These are phyloP conservation scores for Apocheima hispidaria DNA, from an alignment of 2,888 invertebrate genomes.

Conservation along the genomic window DNA sequence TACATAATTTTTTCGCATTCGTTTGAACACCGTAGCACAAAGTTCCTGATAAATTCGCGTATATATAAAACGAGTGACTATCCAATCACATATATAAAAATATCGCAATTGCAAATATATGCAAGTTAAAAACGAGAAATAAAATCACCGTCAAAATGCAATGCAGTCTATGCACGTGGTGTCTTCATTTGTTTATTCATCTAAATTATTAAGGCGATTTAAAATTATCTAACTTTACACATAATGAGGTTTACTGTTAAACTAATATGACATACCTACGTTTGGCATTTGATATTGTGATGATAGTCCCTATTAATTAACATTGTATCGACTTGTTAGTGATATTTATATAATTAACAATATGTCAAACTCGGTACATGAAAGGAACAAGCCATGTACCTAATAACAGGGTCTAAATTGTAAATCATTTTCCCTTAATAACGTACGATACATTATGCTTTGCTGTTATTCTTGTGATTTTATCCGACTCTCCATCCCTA, in stretches of 20 bases:
- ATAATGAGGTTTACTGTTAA: constrained; percentile 76
- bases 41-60: constrained; percentile 58
- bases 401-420: constrained; percentile 27
- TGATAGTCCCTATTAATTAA: constrained; percentile 43
- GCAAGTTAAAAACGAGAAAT: constrained; percentile 58
- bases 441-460: constrained; percentile 76
- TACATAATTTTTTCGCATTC: constrained; percentile 32
- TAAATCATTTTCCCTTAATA: constrained; percentile 38
- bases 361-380: constrained; percentile 21
- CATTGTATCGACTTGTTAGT: constrained; percentile 29
- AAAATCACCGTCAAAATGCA: constrained; percentile 78
- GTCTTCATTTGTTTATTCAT: constrained; percentile 64
- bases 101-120: constrained; percentile 63
- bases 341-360: constrained; percentile 11
- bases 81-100: constrained; percentile 46
- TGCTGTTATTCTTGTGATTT: constrained; percentile 68
- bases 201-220: constrained; percentile 73
- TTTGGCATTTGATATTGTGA: constrained; percentile 78
- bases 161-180: constrained; percentile 80
- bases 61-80: constrained; percentile 40
- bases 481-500: constrained; percentile 68
- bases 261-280: constrained; percentile 70
- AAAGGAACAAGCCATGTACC: constrained; percentile 30
- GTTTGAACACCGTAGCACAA: constrained; percentile 44
- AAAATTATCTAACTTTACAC: constrained; percentile 71